Percentiles rank a stretch among this genome's conserved stretches.
Conservation (phyloP, 2,113 vertebrate genomes). For the Nannospalax galili region DNA sequence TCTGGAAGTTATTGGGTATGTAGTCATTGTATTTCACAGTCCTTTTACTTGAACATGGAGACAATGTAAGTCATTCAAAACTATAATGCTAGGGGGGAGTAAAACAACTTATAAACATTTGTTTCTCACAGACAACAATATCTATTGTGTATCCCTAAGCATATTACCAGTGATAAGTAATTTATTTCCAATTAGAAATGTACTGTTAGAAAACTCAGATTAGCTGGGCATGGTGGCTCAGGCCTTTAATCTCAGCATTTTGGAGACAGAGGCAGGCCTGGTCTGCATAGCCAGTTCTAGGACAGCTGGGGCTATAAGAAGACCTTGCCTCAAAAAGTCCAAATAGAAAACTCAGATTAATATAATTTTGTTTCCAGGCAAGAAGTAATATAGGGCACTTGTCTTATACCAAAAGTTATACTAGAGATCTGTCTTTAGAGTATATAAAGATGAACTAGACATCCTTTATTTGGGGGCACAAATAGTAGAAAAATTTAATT, state of each 20-base stretch:
- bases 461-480: not conserved
- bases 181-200: constrained; percentile 24
- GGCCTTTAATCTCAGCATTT: too few species aligned
- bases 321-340: not conserved
- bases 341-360: constrained; percentile 12
- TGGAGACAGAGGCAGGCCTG: too few species aligned
- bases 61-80: not conserved
- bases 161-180: not conserved
- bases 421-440: not conserved
- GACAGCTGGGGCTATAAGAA: too few species aligned
- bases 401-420: not conserved
- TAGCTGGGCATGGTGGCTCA: too few species aligned
- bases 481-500: not conserved
- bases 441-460: not conserved
- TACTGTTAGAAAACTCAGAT: not conserved
- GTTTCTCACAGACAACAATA: not conserved
- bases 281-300: too few species aligned
- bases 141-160: constrained; percentile 20
- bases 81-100: not conserved
- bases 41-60: not conserved
- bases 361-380: constrained; percentile 26
- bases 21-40: not conserved
- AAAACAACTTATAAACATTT: too few species aligned
- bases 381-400: not conserved
- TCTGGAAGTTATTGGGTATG: not conserved